Evolutionary conservation across 2,113 vertebrate species (phyloP).

Genomic region (Ascaphus truei): DNA sequence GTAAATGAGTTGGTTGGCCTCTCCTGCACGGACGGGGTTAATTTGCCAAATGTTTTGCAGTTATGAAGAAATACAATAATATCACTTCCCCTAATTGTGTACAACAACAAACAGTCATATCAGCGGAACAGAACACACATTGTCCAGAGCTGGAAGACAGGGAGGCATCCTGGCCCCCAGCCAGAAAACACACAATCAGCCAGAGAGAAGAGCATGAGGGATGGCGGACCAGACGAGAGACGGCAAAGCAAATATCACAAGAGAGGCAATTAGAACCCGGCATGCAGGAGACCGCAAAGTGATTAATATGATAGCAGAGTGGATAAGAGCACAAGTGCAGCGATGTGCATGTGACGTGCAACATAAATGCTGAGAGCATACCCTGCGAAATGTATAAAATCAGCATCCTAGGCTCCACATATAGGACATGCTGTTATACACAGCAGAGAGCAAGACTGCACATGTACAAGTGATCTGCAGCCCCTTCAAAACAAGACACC

Average conservation of each 20-base stretch:
- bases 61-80: conserved; percentile 32
- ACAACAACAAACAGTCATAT: conserved; percentile 30
- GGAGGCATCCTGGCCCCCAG: neutral
- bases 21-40: neutral
- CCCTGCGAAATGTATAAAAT: too few species aligned
- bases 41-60: conserved; percentile 10
- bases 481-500: too few species aligned
- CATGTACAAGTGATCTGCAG: too few species aligned
- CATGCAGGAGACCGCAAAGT: too few species aligned
- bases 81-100: conserved; percentile 36
- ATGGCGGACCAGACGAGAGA: neutral
- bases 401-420: too few species aligned
- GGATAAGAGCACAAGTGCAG: too few species aligned
- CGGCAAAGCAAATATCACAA: neutral
- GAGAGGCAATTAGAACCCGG: neutral
- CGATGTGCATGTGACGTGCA: too few species aligned
- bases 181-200: neutral
- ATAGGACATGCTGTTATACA: too few species aligned
- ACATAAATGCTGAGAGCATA: too few species aligned
- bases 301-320: too few species aligned
- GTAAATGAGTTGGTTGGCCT: neutral
- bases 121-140: conserved; percentile 18
- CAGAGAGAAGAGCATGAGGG: neutral
- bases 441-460: too few species aligned
- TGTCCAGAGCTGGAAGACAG: neutral